Evolutionary conservation across 2,888 invertebrate genomes (phyloP), one percentile per base, ranked within the genome.

Genomic region (Molorchus minor): DNA sequence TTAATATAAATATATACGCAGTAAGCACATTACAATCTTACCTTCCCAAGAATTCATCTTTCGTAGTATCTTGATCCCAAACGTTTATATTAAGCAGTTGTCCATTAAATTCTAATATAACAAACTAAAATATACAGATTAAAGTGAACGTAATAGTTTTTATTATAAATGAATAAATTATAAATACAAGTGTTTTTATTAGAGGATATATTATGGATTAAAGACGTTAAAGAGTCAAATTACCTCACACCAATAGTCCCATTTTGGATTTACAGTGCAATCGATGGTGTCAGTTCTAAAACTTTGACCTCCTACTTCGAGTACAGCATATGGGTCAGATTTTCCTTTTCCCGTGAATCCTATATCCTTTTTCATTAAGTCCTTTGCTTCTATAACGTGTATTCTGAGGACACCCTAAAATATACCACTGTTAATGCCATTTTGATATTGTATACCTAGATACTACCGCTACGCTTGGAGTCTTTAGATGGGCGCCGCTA

Each of bases 221-320:
- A n/a, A n/a, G n/a, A n/a, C n/a, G n/a, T n/a, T n/a, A n/a, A n/a
- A n/a, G n/a, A n/a, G n/a, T n/a, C n/a, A 25, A 1, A 29, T 81
- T 84, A 97, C 96, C 93, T 99, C 98, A 79, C 96, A 98, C 89
- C 93, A 94, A 81, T 85, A 96, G 81, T 98, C 94, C 98, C 98
- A 99, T 69, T 92, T 91, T 2, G 99, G 99, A 83, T 94, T 92
- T 21, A 98, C 87, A 65, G 92, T 91, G 79, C 94, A 96, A 77
- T 94, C 91, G 70, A 98, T 95, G 35, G 92, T 93, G 79, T 92
- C 90, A 0, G 98, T 98, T 79, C 91, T 90, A 83, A 92, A 96
- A 79, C 91, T 90, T 81, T 96, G 93, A 1, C 95, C 92, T 52
- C 98, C 98, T 58, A 98, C 93, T 73, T 87, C 88, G 75, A 95